Base-by-base conservation (phyloP, 2,888 invertebrate species). In the Cheilosia scutellata region DNA sequence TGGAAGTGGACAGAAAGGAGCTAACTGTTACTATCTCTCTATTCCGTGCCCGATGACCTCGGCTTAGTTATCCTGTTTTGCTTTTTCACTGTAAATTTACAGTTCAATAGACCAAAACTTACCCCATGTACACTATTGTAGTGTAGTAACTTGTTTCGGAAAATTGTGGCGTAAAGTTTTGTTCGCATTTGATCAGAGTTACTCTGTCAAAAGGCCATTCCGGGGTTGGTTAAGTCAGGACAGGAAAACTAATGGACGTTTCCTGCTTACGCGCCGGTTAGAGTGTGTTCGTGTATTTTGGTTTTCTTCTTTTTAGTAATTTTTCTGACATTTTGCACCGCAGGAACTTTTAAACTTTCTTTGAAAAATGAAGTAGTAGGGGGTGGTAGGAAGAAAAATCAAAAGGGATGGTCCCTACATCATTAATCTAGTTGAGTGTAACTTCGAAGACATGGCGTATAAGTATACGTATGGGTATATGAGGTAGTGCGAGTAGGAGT, bases 61-160 rank as follows among this genome's bases (percentile, higher is more conserved):
- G 72, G 68, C 77, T 71, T 82, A 82, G 82, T 86, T 82, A 86
- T 82, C 82, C 80, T 80, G 71, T 76, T 68, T 82, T 71, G 63
- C n/a, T 62, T 72, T 80, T 79, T 44, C 31, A 29, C 5, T 60
- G 42, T 9, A 79, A 83, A 63, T 83, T 83, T 75, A 79, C 79
- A 79, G 79, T 84, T 84, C 83, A 79, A 84, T 84, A 79, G 68
- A 75, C 62, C 68, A 79, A 83, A 72, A 68, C 78, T 79, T 74
- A 53, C 63, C 47, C 33, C 11, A n/a, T 55, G 20, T 5, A 16
- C 25, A 27, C 37, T 29, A 25, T 57, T 27, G 51, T 27, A 51
- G 25, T 44, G 62, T 13, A 55, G 63, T 76, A 29, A 51, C 76
- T 76, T 58, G 58, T 58, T 31, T 58, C n/a, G 29, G 37, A 53